Evolutionary conservation across 2,797 vertebrate species (phyloP).

Genomic region (Myiotriccus ornatus): DNA sequence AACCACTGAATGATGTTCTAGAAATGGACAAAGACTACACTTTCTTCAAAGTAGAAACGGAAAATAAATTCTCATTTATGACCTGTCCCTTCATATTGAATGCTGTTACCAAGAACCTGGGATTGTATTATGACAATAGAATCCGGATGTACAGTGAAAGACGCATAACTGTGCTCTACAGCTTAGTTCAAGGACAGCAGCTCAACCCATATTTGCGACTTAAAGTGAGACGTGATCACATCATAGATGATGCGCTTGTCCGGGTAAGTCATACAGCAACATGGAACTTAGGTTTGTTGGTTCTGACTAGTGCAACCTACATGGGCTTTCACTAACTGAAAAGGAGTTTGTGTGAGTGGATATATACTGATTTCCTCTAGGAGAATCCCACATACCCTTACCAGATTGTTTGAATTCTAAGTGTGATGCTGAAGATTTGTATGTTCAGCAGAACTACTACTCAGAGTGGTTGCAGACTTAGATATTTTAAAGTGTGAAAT

Average conservation of each 20-base stretch:
- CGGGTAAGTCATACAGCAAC: conserved; percentile 82
- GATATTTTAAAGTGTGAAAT: background rate
- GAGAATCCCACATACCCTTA: background rate
- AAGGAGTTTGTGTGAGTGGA: background rate
- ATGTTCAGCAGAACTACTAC: background rate
- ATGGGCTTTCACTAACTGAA: background rate
- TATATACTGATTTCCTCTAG: background rate
- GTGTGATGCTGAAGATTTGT: background rate
- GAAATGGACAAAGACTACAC: conserved; percentile 99
- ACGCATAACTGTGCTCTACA: conserved; percentile 96
- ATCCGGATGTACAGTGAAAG: conserved; percentile 99
- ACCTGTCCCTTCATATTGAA: conserved; percentile 97
- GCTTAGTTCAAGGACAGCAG: conserved; percentile 96
- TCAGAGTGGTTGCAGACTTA: background rate
- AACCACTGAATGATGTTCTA: conserved; percentile 95
- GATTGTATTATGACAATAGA: conserved; percentile 97
- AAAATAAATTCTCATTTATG: conserved; percentile 99
- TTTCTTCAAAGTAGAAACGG: conserved; percentile 97
- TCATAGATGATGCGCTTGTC: conserved; percentile 97
- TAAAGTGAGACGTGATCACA: conserved; percentile 95
- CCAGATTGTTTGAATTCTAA: background rate
- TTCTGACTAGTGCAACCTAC: background rate
- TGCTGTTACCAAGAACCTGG: conserved; percentile 94
- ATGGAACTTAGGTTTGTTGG: background rate
- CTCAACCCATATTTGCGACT: conserved; percentile 93